Base-by-base conservation (phyloP, 2,113 vertebrate genomes). In the Pyxicephalus adspersus region DNA sequence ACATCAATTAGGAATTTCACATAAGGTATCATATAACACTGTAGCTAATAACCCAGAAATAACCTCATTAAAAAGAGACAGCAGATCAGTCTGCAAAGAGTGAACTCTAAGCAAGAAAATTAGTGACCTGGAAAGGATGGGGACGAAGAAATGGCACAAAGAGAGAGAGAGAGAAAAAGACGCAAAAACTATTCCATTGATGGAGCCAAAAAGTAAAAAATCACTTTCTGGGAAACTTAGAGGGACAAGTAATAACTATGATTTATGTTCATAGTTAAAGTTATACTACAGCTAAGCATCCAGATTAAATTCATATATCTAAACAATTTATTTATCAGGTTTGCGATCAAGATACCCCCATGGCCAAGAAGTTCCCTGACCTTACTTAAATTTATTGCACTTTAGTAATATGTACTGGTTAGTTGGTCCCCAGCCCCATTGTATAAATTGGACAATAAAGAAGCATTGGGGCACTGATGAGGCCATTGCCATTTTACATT, bases 1-100 rank as follows among this genome's bases (percentile, higher is more conserved):
- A 96, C 95, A 95, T 97, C 96, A 96, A 94, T 97, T 97, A 96
- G 91, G 89, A 91, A 91, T 89, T 93, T 93, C 93, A 90, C 94
- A 94, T 94, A 96, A 98, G 96, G 94, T 96, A 95, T 93, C 95
- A 92, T 93, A 95, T 94, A 95, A 94, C 92, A 92, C 95, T 92
- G 92, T 95, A 95, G 95, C 95, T 98, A 98, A 99, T 98, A 98
- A 98, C 96, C 96, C 97, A 97, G 97, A 98, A 99, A 98, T 99
- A 98, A 99, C 95, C 96, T 99, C 95, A 96, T 98, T 98, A 97
- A 94, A 74, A 96, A 91, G 92, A 96, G 96, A 96, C 95, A 96
- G 96, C 94, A 91, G 90, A 94, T 94, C 95, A 91, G 95, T 96
- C 96, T 95, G 94, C 95, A 93, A 94, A 97, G 95, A 97, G 96